Evolutionary conservation across 2,888 invertebrate genomes (phyloP), one percentile per base, ranked within the genome.

Genomic region (Philereme transversata): DNA sequence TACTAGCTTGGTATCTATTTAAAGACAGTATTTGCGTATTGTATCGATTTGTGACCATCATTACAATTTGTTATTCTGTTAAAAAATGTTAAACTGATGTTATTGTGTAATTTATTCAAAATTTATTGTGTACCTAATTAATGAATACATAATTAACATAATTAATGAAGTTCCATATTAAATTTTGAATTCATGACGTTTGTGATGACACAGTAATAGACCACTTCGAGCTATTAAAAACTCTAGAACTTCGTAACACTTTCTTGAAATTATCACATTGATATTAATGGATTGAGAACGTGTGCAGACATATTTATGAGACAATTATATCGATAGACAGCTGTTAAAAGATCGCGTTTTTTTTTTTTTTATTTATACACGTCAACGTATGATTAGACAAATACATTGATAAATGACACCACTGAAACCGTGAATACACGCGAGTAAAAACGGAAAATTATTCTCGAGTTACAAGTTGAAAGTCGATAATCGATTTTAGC

Each of bases 401-500:
- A 64, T 58, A 64, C 50, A 61, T 60, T 64, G 60, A 60, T 60
- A 35, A 61, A 57, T 22, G 57, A 60, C 57, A 49, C 51, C 48
- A 60, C 43, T 60, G 47, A 60, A 59, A 55, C 44, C 46, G 49
- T 63, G 40, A 57, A 38, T 22, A 22, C 71, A 76, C 71, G 71
- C 73, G 63, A 62, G 60, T 52, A 54, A 69, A 67, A 70, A 69
- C 57, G 61, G 69, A 69, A 70, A 69, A 69, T 7, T 62, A 62
- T 62, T 58, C 58, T 47, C 46, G 60, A 72, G 74, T 73, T 58
- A 52, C 52, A 60, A 66, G 38, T 75, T 77, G 79, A 78, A 78
- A 73, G 69, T 72, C 64, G 67, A 74, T 77, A 75, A 77, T 79
- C 72, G 74, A 71, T 76, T 74, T 73, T 71, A 73, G 71, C 64